Base-by-base conservation (phyloP, 2,113 vertebrate genomes). In the Paedocypris sp. region DNA sequence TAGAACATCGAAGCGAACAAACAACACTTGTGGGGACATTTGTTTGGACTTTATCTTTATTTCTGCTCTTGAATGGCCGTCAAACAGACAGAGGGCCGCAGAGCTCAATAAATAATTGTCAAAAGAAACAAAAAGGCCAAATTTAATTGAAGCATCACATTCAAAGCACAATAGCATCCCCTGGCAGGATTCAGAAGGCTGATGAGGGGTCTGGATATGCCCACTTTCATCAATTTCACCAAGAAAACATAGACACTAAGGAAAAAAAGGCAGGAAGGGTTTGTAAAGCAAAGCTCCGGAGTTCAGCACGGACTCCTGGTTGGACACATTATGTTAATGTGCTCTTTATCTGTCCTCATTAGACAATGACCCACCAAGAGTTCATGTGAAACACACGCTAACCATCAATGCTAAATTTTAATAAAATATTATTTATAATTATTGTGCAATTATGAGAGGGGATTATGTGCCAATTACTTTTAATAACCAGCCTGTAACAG, bases 321-420 rank as follows among this genome's bases (percentile, higher is more conserved):
- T n/a, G n/a, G 22, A 54, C 51, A 29, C 16, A 18, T 46, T 49
- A 64, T 64, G 42, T 33, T 48, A 64, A 64, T 64, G 51, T 57
- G 11, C 42, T 57, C 62, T 36, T 64, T 35, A 57, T 64, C 23
- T 38, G 32, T 4, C 11, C 32, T 56, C 15, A 18, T 41, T 62
- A 50, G 15, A 19, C 15, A 13, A 22, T 28, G 32, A 9, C 33
- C 19, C 28, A 16, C 12, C 39, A 4, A 41, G 39, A n/a, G 6
- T 4, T 28, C 29, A 43, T n/a, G 39, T 2, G 16, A 29, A 35
- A 57, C 3, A 15, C 15, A 10, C 26, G 1, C 54, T n/a, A n/a
- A n/a, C n/a, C n/a, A n/a, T n/a, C n/a, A n/a, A n/a, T n/a, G n/a
- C n/a, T n/a, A n/a, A n/a, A n/a, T n/a, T n/a, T n/a, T n/a, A n/a